A percentile compares a stretch with the other conserved stretches of the same genome.
These are phyloP conservation scores for Alces alces DNA, from an alignment of 2,113 vertebrate genomes.

Conservation along the genomic window DNA sequence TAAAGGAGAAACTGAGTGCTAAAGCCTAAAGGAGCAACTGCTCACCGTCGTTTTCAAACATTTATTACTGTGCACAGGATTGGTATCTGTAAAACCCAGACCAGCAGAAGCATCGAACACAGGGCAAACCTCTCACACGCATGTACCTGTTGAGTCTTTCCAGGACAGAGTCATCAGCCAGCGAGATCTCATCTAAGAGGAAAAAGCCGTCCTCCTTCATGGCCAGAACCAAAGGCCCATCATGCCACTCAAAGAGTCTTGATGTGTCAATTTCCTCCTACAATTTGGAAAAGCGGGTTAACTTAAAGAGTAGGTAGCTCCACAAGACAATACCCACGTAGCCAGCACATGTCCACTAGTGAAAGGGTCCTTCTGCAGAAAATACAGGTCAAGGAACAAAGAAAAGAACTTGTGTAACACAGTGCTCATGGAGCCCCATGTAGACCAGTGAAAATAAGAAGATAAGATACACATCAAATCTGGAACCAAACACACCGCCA, in stretches of 20 bases:
- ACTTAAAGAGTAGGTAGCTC: background rate
- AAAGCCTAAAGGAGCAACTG: background rate
- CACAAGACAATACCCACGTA: background rate
- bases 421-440: accelerated
- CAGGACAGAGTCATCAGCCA: slow-evolving; percentile 97
- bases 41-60: background rate
- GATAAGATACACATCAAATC: background rate
- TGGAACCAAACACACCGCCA: background rate
- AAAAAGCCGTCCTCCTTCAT: slow-evolving; percentile 93
- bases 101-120: background rate
- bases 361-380: background rate
- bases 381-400: background rate
- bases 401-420: background rate
- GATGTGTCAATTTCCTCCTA: slow-evolving; percentile 85
- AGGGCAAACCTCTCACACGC: background rate
- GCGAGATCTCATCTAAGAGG: slow-evolving; percentile 96
- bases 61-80: background rate
- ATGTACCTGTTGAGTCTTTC: slow-evolving; percentile 97
- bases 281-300: background rate
- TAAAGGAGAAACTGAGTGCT: background rate
- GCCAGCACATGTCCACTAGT: background rate
- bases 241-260: slow-evolving; percentile 94
- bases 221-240: slow-evolving; percentile 94
- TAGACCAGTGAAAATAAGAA: background rate
- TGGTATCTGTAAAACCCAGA: background rate